A percentile compares a stretch with the other conserved stretches of the same genome.
Evolutionary conservation across 2,888 invertebrate species (phyloP).

Genomic region (Leptothorax acervorum): DNA sequence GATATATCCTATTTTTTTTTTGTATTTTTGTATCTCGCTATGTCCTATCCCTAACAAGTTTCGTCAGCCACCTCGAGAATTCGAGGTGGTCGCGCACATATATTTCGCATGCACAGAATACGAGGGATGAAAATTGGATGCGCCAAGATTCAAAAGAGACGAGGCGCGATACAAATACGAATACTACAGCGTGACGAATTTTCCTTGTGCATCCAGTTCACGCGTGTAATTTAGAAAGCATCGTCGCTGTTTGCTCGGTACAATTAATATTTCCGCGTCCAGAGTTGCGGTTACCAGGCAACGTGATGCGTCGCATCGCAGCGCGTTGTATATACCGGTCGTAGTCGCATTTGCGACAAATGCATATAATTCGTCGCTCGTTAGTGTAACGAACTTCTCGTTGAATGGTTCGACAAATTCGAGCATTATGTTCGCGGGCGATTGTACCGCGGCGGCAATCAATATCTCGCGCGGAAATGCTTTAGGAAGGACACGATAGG

Average conservation of each 20-base stretch:
- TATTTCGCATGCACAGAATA: constrained; percentile 34
- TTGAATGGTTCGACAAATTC: constrained; percentile 75
- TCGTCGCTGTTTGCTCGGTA: constrained; percentile 59
- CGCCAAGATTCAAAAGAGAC: constrained; percentile 17
- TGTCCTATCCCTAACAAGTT: constrained; percentile 39
- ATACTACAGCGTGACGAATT: constrained; percentile 28
- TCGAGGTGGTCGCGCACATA: constrained; percentile 12
- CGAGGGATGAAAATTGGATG: constrained; percentile 28
- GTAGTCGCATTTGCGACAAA: constrained; percentile 68
- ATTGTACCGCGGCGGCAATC: constrained; percentile 69
- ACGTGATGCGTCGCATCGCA: constrained; percentile 58
- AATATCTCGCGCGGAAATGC: constrained; percentile 64
- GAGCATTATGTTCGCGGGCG: constrained; percentile 71
- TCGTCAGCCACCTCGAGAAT: constrained; percentile 11
- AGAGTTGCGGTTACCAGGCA: constrained; percentile 71
- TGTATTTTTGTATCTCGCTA: constrained; percentile 31
- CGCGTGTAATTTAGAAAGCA: constrained; percentile 64
- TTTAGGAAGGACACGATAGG: neutral
- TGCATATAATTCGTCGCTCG: constrained; percentile 76
- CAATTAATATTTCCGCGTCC: constrained; percentile 73
- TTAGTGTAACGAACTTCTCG: constrained; percentile 74
- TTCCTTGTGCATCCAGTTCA: constrained; percentile 40
- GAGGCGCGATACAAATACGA: neutral
- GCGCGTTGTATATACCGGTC: constrained; percentile 59
- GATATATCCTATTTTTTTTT: constrained; percentile 1